A percentile compares a stretch with the other conserved stretches of the same genome.
phyloP scores from a whole-genome alignment of 2,888 invertebrate genomes.

The Leptinotarsa tumamoca region DNA sequence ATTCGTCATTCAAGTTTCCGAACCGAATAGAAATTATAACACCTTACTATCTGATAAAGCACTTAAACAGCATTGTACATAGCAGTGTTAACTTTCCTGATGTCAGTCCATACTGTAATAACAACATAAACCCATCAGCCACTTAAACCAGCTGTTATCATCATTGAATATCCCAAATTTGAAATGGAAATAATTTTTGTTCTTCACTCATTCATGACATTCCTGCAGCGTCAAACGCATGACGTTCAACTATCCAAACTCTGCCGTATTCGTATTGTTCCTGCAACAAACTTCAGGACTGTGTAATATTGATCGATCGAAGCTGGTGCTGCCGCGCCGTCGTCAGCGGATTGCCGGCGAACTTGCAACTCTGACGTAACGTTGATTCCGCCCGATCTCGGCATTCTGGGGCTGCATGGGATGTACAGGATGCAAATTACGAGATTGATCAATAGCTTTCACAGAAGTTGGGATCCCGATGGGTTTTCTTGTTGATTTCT shows the following conservation, averaged over 20 bases:
- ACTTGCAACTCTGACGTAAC: slow-evolving; percentile 45
- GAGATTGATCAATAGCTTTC: not conserved
- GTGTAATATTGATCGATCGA: slow-evolving; percentile 61
- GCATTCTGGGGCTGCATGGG: slow-evolving; percentile 9
- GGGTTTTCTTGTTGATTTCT: not conserved
- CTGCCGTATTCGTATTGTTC: slow-evolving; percentile 55
- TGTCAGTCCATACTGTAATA: too few species aligned
- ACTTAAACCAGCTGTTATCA: too few species aligned
- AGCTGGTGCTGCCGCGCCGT: slow-evolving; percentile 59
- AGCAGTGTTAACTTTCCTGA: too few species aligned
- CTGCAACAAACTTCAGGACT: slow-evolving; percentile 55
- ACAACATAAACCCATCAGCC: too few species aligned
- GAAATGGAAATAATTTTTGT: too few species aligned
- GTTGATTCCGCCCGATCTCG: slow-evolving; percentile 2
- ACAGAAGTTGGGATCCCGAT: not conserved
- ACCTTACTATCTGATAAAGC: too few species aligned
- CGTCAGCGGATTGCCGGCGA: slow-evolving; percentile 58
- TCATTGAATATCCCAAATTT: too few species aligned
- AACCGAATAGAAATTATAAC: too few species aligned
- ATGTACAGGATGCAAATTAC: slow-evolving; percentile 11
- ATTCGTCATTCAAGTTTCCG: too few species aligned
- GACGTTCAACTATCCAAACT: not conserved
- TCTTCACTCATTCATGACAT: not conserved
- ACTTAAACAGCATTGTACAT: too few species aligned
- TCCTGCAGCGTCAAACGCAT: not conserved